These are phyloP conservation scores for Stramonita haemastoma DNA, from an alignment of 2,888 invertebrate genomes.

Conservation along the genomic window DNA sequence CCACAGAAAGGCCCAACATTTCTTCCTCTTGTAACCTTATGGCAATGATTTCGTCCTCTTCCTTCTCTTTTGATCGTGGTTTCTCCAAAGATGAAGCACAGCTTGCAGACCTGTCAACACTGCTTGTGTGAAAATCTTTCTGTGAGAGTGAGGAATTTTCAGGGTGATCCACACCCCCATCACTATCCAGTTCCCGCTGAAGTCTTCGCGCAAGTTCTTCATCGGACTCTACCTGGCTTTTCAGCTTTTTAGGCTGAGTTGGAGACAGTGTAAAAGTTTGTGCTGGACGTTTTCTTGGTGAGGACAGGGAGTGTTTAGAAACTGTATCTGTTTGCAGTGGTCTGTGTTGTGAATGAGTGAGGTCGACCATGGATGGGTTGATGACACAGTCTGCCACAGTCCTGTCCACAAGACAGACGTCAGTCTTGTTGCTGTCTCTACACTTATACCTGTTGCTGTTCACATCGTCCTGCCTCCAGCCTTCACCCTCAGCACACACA, in stretches of 20 bases:
- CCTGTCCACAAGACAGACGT: not conserved
- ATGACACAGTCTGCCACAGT: not conserved
- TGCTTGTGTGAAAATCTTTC: too few relatives aligned
- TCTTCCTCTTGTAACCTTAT: not conserved
- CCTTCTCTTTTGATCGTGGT: not conserved
- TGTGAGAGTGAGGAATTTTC: not conserved
- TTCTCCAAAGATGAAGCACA: not conserved
- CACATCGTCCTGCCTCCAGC: not conserved
- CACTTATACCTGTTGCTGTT: not conserved
- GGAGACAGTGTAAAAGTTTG: not conserved
- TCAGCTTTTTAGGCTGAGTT: not conserved
- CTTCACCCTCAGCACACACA: not conserved
- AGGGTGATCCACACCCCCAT: not conserved
- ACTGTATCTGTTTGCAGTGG: not conserved
- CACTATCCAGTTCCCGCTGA: not conserved
- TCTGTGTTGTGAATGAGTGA: not conserved
- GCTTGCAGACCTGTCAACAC: not conserved
- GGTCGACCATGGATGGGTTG: too few relatives aligned
- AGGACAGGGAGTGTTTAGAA: not conserved
- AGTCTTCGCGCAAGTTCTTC: constrained; percentile 20
- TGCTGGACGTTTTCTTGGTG: constrained; percentile 3
- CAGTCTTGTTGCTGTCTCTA: not conserved
- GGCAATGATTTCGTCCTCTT: not conserved
- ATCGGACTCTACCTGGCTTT: not conserved
- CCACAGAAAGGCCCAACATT: not conserved